Conservation (phyloP, 2,113 vertebrate species). For the Callorhinus ursinus region DNA sequence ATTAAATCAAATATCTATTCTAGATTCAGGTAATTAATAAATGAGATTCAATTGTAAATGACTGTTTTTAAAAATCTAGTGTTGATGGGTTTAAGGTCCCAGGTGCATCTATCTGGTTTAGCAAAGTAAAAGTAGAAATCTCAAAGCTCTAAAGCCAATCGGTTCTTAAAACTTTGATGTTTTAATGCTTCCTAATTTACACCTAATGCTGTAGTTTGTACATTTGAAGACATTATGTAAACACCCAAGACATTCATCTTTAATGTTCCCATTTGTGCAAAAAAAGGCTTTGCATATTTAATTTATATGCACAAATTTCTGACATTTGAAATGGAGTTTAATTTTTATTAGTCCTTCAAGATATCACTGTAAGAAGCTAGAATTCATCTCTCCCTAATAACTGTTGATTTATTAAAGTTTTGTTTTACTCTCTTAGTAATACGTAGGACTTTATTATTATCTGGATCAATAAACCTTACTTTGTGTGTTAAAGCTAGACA, state of each 20-base stretch:
- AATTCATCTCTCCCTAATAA: background rate
- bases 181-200: background rate
- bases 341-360: background rate
- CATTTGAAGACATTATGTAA: constrained; percentile 11
- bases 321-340: background rate
- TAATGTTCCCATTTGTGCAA: constrained; percentile 1
- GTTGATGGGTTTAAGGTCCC: background rate
- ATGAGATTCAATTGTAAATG: background rate
- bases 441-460: background rate
- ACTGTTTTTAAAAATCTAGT: background rate
- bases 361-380: background rate
- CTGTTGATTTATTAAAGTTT: background rate
- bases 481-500: background rate
- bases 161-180: background rate
- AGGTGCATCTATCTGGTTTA: background rate
- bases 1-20: constrained; percentile 3
- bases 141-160: background rate
- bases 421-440: background rate
- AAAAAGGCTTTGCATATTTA: background rate
- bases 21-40: background rate
- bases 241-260: background rate
- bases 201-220: background rate
- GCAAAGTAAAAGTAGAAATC: background rate
- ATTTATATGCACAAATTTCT: background rate
- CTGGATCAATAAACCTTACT: background rate